Base-by-base conservation (phyloP, 2,797 vertebrate genomes). In the Myoxocephalus aenaeus region DNA sequence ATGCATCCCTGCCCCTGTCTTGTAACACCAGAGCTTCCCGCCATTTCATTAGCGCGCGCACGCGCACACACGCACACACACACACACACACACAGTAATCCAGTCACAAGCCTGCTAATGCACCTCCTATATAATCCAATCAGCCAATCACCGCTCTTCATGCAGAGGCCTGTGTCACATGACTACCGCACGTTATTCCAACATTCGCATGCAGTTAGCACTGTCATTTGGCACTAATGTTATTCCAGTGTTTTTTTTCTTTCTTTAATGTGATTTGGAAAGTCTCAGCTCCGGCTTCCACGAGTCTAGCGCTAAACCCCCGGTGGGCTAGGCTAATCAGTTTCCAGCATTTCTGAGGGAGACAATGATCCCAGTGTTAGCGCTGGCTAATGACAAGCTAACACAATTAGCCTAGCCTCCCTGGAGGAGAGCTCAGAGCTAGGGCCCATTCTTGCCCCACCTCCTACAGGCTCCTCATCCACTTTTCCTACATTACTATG, bases 301-400 rank as follows among this genome's bases (percentile, higher is more conserved):
- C 58, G 40, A 87, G 88, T 93, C 92, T 85, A 80, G 83, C 67
- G 72, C 85, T 86, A 81, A 87, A 87, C 87, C 94, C 94, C 84
- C 64, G 86, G 86, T 89, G 93, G 92, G 85, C 89, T 71, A 71
- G 76, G 85, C 94, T 95, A 96, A 96, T 96, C 95, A 94, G 91
- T 95, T 96, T 95, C 91, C 91, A 92, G 89, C 94, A 93, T 96
- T 95, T 96, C 93, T 92, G 75, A 90, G 94, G 92, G 94, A 96
- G 95, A 95, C 93, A 94, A 96, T 96, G 95, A 96, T 96, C 94
- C 94, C 91, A 46, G 93, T 89, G 95, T 96, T 96, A 95, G 95
- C 92, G 87, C 89, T 71, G 91, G 91, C 94, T 96, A 95, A 96
- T 96, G 95, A 96, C 91, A 90, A 90, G 86, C 93, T 95, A 96